Evolutionary conservation across 2,113 vertebrate species (phyloP), one percentile per base, ranked within the genome.

Genomic region (Baryphthengus martii): DNA sequence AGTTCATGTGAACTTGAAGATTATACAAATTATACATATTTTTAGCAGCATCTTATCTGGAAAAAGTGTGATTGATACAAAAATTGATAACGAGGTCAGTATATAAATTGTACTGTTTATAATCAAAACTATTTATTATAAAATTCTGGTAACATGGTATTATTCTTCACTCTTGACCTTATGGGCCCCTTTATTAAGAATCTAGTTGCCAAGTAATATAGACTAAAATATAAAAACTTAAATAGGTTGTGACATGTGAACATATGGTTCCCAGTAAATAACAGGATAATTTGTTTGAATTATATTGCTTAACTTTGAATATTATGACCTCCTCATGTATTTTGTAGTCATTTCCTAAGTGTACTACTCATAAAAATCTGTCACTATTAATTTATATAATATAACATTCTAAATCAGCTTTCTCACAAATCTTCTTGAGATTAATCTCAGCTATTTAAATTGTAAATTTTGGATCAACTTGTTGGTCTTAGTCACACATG

Each of bases 401-500:
- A 35, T 42, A 94, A 77, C 94, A 96, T 76, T 94, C 91, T 72
- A 94, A 96, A 96, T 95, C 82, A 86, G 52, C 66, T 93, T 97
- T 89, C 88, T 95, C 93, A 93, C 94, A 96, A 96, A 92, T 95
- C 92, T 92, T 89, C 72, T 86, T 81, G 79, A 92, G 82, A 95
- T 78, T 88, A 95, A 84, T 96, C 82, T 96, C 72, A 86, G 90
- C 75, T 92, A 94, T 97, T 93, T 88, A 62, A 89, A 74, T 71
- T 75, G 71, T 73, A 91, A 80, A 88, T 92, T 95, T 88, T 95
- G 93, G 63, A 92, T 95, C 83, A 87, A 52, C 75, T 70, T 92
- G 39, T 85, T 95, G 59, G 31, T 80, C 82, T 71, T 83, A 89
- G 59, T 78, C 63, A 89, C 70, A 85, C 17, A 11, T 78, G 87